Percentiles rank a stretch among this genome's conserved stretches.
Evolutionary conservation across 2,113 vertebrate species (phyloP).

Genomic region (Rousettus leschenaultii): DNA sequence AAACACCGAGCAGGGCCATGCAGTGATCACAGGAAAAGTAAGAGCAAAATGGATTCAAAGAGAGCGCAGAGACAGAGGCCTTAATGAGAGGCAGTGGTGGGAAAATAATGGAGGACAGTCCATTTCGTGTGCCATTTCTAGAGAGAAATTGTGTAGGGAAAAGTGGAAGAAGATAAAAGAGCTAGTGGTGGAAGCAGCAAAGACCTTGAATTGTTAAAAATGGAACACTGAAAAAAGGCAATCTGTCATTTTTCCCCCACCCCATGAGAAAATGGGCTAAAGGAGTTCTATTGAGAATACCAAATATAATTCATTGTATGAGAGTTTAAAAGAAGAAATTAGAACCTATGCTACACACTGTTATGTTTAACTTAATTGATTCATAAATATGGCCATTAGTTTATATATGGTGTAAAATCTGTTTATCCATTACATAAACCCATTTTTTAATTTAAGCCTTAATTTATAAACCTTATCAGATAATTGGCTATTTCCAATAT

Average conservation of each 20-base stretch:
- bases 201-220: neutral
- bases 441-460: neutral
- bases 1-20: neutral
- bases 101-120: neutral
- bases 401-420: neutral
- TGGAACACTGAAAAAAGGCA: neutral
- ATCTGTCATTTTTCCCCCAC: neutral
- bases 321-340: slow-evolving; percentile 7
- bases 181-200: neutral
- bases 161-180: neutral
- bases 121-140: neutral
- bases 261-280: neutral
- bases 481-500: neutral
- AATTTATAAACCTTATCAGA: neutral
- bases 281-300: neutral
- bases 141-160: neutral
- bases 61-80: neutral
- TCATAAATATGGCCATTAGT: slow-evolving; percentile 13
- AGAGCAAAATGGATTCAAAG: neutral
- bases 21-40: neutral
- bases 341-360: neutral
- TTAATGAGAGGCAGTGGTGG: neutral
- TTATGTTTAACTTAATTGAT: slow-evolving; percentile 1
- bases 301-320: neutral
- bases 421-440: neutral